Percentiles rank a stretch among this genome's conserved stretches.
Evolutionary conservation across 2,113 vertebrate species (phyloP).

Genomic region (Perognathus longimembris): DNA sequence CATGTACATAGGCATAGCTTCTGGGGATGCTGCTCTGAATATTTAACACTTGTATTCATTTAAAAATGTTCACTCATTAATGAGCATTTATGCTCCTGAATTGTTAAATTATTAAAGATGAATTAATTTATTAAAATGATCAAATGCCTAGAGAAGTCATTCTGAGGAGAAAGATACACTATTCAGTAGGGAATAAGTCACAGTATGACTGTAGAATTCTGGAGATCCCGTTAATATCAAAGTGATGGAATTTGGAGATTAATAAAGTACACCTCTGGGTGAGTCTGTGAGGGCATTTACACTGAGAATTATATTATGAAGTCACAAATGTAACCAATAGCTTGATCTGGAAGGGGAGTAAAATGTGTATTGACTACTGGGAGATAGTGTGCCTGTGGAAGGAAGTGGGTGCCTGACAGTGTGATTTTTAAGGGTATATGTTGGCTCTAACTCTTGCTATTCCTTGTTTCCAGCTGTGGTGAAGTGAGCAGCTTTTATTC

Average conservation of each 20-base stretch:
- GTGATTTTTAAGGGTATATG: neutral
- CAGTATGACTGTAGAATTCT: neutral
- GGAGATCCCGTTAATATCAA: neutral
- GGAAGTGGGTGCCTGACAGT: neutral
- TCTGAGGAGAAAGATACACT: neutral
- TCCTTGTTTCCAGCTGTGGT: neutral
- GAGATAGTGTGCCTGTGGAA: accelerated
- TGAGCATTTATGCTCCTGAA: neutral
- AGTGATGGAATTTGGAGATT: no score
- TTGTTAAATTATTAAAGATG: neutral
- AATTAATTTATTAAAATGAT: neutral
- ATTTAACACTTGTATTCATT: neutral
- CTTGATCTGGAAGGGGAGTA: neutral
- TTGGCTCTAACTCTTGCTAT: neutral
- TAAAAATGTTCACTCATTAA: conserved; percentile 16
- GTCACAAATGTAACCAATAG: neutral
- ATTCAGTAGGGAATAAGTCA: neutral
- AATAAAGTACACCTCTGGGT: neutral
- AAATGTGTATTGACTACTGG: neutral
- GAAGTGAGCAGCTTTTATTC: neutral
- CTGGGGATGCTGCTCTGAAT: neutral
- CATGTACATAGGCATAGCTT: neutral
- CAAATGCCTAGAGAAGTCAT: neutral
- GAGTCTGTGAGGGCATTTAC: neutral
- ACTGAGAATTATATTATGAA: neutral